These are phyloP conservation scores for Cottus gobio DNA, from an alignment of 2,113 vertebrate species.

Conservation along the genomic window DNA sequence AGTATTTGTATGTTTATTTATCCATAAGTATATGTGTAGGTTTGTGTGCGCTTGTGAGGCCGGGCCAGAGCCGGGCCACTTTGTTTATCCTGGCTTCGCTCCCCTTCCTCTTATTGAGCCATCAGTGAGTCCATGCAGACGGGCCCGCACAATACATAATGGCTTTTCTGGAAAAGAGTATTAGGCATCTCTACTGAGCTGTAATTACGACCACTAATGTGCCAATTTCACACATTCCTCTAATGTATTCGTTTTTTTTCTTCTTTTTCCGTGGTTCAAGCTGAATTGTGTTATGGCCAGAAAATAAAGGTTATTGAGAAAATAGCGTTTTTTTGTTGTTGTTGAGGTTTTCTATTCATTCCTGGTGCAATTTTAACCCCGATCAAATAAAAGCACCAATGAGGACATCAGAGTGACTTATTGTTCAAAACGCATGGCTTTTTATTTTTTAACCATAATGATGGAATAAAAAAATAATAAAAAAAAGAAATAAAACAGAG, in stretches of 20 bases:
- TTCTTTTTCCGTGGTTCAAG: slow-evolving; percentile 24
- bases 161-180: slow-evolving; percentile 59
- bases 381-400: slow-evolving; percentile 3
- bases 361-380: slow-evolving; percentile 19
- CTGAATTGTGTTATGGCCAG: slow-evolving; percentile 15
- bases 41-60: slow-evolving; percentile 5
- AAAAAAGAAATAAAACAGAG: not conserved
- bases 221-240: slow-evolving; percentile 50
- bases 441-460: slow-evolving; percentile 48
- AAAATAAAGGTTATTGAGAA: slow-evolving; percentile 15
- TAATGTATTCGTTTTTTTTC: slow-evolving; percentile 27
- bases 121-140: slow-evolving; percentile 36
- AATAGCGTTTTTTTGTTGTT: slow-evolving; percentile 10
- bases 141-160: slow-evolving; percentile 51
- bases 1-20: slow-evolving; percentile 58
- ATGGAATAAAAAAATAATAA: slow-evolving; percentile 54
- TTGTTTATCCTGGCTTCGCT: slow-evolving; percentile 54
- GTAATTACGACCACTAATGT: slow-evolving; percentile 63
- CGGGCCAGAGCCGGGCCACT: slow-evolving; percentile 32
- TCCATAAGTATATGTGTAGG: slow-evolving; percentile 33
- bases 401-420: slow-evolving; percentile 22
- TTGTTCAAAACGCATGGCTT: slow-evolving; percentile 29
- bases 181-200: slow-evolving; percentile 50
- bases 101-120: slow-evolving; percentile 56
- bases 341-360: not conserved